Evolutionary conservation across 2,888 invertebrate species (phyloP).

Genomic region (Drosophila recens): DNA sequence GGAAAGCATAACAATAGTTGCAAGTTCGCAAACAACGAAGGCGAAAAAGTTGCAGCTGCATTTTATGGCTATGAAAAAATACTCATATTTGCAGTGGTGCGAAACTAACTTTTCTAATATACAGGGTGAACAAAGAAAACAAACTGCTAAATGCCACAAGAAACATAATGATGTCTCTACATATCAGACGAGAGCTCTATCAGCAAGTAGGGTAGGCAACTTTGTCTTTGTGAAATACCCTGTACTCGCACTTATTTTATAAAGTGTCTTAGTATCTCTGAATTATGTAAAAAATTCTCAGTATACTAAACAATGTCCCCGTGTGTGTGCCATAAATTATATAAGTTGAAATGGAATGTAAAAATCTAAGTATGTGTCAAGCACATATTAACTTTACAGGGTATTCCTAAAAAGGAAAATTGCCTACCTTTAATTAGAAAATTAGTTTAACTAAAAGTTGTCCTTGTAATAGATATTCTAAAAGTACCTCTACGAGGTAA

Average conservation of each 20-base stretch:
- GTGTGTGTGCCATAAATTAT: no score
- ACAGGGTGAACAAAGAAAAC: conserved; percentile 4
- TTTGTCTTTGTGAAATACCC: neutral
- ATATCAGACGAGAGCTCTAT: neutral
- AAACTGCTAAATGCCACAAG: no score
- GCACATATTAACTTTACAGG: neutral
- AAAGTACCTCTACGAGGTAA: no score
- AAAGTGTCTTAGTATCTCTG: no score
- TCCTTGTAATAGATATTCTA: no score
- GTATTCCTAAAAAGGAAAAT: neutral
- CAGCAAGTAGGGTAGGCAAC: no score
- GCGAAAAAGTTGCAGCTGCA: conserved; percentile 69
- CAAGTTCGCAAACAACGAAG: conserved; percentile 31
- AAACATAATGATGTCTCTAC: neutral
- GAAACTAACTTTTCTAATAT: neutral
- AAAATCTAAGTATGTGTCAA: no score
- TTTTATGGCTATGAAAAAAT: conserved; percentile 65
- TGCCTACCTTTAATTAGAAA: neutral
- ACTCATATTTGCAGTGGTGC: conserved; percentile 29
- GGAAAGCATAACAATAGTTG: conserved; percentile 64
- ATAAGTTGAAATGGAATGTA: no score
- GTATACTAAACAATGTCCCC: no score
- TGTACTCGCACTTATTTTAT: neutral
- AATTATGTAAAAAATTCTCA: no score
- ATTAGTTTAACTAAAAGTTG: no score